Conservation (phyloP, 1,140 invertebrate species). For the Maconellicoccus hirsutus region DNA sequence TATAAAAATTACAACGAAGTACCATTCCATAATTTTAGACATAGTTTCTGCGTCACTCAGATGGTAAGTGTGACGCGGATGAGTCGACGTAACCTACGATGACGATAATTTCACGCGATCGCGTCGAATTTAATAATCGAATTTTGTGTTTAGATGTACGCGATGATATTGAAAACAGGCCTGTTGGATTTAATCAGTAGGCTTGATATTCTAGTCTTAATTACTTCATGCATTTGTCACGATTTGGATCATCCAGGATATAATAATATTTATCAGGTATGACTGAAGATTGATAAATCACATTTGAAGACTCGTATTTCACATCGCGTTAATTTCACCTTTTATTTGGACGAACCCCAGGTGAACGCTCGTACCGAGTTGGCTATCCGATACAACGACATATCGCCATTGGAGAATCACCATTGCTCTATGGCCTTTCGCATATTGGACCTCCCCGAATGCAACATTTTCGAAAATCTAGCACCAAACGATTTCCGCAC, state of each 20-base stretch:
- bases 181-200: constrained; percentile 54
- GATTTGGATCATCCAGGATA: constrained; percentile 87
- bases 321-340: too few relatives aligned
- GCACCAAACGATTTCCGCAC: constrained; percentile 46
- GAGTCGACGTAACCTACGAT: not conserved
- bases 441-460: constrained; percentile 59
- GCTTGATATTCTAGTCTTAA: constrained; percentile 62
- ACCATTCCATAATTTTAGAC: constrained; percentile 81
- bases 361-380: constrained; percentile 77
- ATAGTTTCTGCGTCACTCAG: constrained; percentile 81
- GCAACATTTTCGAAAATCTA: constrained; percentile 63
- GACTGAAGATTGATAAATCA: too few relatives aligned
- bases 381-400: constrained; percentile 77
- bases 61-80: constrained; percentile 51
- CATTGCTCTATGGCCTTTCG: constrained; percentile 79
- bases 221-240: constrained; percentile 77
- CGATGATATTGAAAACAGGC: constrained; percentile 63
- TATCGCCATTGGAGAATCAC: constrained; percentile 79
- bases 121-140: not conserved
- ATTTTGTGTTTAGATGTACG: constrained; percentile 58
- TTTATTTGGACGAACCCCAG: constrained; percentile 56
- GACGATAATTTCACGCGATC: not conserved
- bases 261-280: constrained; percentile 72
- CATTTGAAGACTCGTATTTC: too few relatives aligned
- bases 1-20: constrained; percentile 84